phyloP scores from a whole-genome alignment of 1,140 invertebrate species.

The Drosophila truncata region DNA sequence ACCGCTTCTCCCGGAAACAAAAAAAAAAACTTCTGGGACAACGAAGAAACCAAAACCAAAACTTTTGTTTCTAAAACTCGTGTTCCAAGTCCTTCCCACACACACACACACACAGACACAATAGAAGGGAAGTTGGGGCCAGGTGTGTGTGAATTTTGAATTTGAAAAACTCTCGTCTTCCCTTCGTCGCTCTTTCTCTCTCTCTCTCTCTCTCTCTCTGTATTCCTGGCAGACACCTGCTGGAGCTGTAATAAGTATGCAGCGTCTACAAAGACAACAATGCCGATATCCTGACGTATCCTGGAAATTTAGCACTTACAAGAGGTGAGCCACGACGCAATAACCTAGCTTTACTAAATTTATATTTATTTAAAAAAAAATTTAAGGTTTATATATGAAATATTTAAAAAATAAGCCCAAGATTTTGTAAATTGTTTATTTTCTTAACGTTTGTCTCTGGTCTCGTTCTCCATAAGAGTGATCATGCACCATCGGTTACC shows the following conservation, averaged over 20 bases:
- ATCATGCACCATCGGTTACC: too few relatives aligned
- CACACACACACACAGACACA: slow-evolving; percentile 26
- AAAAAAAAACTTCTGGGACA: slow-evolving; percentile 47
- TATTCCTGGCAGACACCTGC: slow-evolving; percentile 72
- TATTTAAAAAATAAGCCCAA: neutral
- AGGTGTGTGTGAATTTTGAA: slow-evolving; percentile 71
- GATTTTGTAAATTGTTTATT: too few relatives aligned
- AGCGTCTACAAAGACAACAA: slow-evolving; percentile 45
- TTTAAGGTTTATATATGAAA: too few relatives aligned
- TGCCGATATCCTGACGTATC: slow-evolving; percentile 24
- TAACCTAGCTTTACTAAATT: too few relatives aligned
- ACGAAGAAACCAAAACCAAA: slow-evolving; percentile 76
- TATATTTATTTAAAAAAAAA: too few relatives aligned
- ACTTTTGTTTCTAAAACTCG: slow-evolving; percentile 85
- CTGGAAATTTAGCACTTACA: neutral
- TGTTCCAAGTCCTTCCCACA: slow-evolving; percentile 70
- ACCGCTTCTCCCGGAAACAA: neutral
- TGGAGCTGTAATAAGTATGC: slow-evolving; percentile 75
- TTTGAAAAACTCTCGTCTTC: slow-evolving; percentile 40
- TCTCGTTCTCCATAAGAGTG: too few relatives aligned
- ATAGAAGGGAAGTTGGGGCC: slow-evolving; percentile 20
- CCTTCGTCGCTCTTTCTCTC: neutral
- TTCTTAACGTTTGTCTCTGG: too few relatives aligned
- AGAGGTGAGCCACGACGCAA: too few relatives aligned
- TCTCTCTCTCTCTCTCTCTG: neutral